Base-by-base conservation (phyloP, 2,888 invertebrate species). In the Drosophila paranaensis region DNA sequence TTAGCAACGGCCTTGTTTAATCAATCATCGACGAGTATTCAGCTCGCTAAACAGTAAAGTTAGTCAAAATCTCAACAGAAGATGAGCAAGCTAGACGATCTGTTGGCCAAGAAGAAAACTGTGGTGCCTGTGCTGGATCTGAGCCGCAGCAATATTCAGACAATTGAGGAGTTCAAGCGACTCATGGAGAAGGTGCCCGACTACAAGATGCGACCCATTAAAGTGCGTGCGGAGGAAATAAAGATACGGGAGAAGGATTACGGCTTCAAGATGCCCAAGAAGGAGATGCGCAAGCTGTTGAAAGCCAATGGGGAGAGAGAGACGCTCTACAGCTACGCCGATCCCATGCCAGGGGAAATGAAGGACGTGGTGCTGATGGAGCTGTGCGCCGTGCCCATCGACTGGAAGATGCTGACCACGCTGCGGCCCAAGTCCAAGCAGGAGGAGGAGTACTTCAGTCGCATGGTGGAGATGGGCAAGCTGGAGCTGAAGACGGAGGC, bases 381-480 rank as follows among this genome's bases (percentile, higher is more conserved):
- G 85, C 93, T 98, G 55, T 96, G 96, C 84, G 94, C 95, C 11
- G 97, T 98, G 20, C 95, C 97, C 42, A 98, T 98, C 72, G 97
- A 97, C 91, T 98, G 98, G 98, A 95, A 96, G 92, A 98, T 98
- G 98, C 93, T 98, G 64, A 98, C 98, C 14, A 96, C 96, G n/a
- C 92, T 96, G 35, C 94, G 97, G 81, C 98, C 98, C 0, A 97
- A 97, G 92, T 94, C 95, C 37, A 96, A 96, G 88, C 93, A 95
- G 30, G 98, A 98, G 85, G 97, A 98, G 93, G 97, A 97, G 89
- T 97, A 96, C 93, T 98, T 97, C 91, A 96, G 97, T 75, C 96
- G 96, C 82, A 93, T 96, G 92, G 95, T 97, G 46, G 97, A 97
- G 92, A 93, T 97, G 92, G 96, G 96, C 57, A 97, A 97, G 93